Base-by-base conservation (phyloP, 2,113 vertebrate species). In the Atherinomorus stipes region DNA sequence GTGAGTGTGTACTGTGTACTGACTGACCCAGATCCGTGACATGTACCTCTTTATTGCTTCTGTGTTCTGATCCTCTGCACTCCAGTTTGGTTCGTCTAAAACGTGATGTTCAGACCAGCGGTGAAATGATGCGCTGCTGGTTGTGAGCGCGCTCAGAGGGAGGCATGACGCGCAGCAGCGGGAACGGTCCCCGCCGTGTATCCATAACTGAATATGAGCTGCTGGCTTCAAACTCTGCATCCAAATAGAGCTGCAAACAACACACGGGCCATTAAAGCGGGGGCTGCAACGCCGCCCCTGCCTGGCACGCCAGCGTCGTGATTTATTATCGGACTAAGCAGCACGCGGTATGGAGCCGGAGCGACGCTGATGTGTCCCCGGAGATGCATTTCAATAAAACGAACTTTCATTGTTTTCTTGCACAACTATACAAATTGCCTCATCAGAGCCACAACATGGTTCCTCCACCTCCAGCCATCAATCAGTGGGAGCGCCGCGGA, bases 371-470 rank as follows among this genome's bases (percentile, higher is more conserved):
- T 76, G 78, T 65, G 6, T 89, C 89, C 83, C 85, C 4, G 79
- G 87, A 87, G 89, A 85, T 50, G 4, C 85, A 52, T 61, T 58
- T 76, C 88, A 88, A 85, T 89, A 79, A 90, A 89, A 86, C 75
- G 73, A 90, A 90, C 87, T 77, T 74, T 84, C 78, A 67, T 92
- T 88, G 86, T 89, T 91, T 89, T 81, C 83, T 42, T 11, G 58
- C 66, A 59, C 80, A 89, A 89, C 83, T 78, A 80, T 87, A 91
- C 85, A 91, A 90, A 92, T 88, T 89, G 89, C 88, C 74, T 90
- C 89, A 91, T 92, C 88, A 88, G 78, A 88, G 85, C 80, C 83
- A 23, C 91, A 80, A 88, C 88, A 83, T 83, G 88, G 85, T 84
- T 90, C 81, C 82, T 87, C 74, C 74, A 82, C 84, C 87, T 88